These are phyloP conservation scores for Galeopsomyia nigrocyanea DNA, from an alignment of 2,888 invertebrate genomes.

Conservation along the genomic window DNA sequence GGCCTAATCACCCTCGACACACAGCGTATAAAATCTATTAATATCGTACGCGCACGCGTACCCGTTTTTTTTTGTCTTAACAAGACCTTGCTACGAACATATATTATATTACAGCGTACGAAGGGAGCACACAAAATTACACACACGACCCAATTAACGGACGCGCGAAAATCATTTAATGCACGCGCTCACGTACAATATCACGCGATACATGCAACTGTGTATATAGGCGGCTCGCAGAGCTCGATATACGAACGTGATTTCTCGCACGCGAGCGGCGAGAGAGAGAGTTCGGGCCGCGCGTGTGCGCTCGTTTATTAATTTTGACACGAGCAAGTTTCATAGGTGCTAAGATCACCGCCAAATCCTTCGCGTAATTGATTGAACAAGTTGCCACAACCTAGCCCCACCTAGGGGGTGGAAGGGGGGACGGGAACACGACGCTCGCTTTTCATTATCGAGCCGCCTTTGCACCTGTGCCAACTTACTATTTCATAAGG, in stretches of 20 bases:
- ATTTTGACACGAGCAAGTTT: conserved; percentile 32
- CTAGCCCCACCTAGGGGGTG: no score
- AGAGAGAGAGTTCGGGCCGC: background rate
- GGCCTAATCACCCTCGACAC: no score
- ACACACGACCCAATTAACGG: conserved; percentile 36
- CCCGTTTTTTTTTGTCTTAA: no score
- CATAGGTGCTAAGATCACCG: conserved; percentile 12
- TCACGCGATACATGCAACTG: no score
- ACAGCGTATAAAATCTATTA: no score
- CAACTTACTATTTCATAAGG: no score
- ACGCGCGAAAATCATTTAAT: conserved; percentile 36
- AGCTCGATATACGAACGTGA: no score
- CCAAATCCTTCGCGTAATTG: conserved; percentile 10
- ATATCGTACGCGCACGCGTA: no score
- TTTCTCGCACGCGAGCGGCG: background rate
- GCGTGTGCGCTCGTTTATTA: conserved; percentile 24
- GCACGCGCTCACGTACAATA: conserved; percentile 8
- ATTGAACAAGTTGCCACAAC: conserved; percentile 3
- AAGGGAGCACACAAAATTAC: background rate
- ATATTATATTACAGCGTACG: no score
- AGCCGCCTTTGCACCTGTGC: background rate
- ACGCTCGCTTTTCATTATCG: conserved; percentile 2
- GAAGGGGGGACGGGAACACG: no score
- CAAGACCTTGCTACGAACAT: no score
- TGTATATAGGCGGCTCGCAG: no score